Evolutionary conservation across 2,113 vertebrate species (phyloP).

Genomic region (Cyprinodon brontotheroides): DNA sequence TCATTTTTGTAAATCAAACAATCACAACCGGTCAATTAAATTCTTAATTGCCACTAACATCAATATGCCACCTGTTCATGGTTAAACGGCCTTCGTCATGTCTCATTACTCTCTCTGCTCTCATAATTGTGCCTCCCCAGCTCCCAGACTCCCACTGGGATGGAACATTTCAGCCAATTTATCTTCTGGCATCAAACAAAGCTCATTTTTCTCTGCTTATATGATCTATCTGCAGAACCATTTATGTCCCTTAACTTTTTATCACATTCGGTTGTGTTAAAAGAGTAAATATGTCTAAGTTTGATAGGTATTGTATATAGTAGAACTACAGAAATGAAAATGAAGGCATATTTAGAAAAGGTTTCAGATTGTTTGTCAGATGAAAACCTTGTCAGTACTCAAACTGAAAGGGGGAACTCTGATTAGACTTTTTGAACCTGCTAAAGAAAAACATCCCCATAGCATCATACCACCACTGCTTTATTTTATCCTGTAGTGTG

Average conservation of each 20-base stretch:
- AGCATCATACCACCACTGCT: no score
- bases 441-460: no score
- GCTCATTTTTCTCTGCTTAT: background rate
- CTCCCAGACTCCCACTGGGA: conserved; percentile 46
- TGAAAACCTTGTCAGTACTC: no score
- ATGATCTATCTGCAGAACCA: background rate
- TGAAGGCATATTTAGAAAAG: background rate
- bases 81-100: conserved; percentile 46
- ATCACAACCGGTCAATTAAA: conserved; percentile 48
- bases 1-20: conserved; percentile 44
- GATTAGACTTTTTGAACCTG: no score
- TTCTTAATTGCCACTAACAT: conserved; percentile 41
- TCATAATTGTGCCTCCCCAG: conserved; percentile 23
- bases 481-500: no score
- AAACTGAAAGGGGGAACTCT: no score
- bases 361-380: no score
- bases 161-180: conserved; percentile 14
- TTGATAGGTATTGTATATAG: background rate
- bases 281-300: background rate
- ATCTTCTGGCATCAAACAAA: conserved; percentile 26
- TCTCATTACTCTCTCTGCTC: conserved; percentile 53
- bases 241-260: background rate
- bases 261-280: background rate
- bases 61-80: conserved; percentile 53
- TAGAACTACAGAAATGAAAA: background rate